Conservation (phyloP, 1,140 invertebrate genomes). For the Rhopalosiphum padi region DNA sequence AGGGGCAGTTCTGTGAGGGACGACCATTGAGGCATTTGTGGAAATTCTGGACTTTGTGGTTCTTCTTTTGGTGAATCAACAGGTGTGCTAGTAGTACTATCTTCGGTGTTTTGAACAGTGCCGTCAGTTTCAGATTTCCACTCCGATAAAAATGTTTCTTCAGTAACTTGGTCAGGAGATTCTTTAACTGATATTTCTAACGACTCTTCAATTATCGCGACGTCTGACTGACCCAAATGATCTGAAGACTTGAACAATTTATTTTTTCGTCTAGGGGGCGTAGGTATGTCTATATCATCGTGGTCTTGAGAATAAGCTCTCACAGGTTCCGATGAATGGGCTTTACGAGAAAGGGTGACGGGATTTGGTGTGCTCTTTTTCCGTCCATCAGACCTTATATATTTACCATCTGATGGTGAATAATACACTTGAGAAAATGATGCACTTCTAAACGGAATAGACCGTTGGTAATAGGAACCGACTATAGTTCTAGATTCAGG, state of each 20-base stretch:
- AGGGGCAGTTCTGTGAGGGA: conserved; percentile 46
- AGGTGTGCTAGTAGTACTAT: background rate
- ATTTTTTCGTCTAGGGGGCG: conserved; percentile 46
- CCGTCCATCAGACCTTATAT: conserved; percentile 60
- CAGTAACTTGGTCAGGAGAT: background rate
- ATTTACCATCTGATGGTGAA: conserved; percentile 64
- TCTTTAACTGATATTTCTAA: conserved; percentile 5
- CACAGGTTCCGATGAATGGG: conserved; percentile 9
- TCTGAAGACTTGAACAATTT: conserved; percentile 23
- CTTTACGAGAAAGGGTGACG: conserved; percentile 30
- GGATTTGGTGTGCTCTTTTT: conserved; percentile 30
- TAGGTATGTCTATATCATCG: background rate
- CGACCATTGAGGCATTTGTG: conserved; percentile 54
- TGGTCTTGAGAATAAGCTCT: conserved; percentile 41
- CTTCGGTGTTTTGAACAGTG: background rate
- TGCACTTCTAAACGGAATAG: conserved; percentile 76
- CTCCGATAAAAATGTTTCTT: conserved; percentile 36
- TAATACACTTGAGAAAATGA: conserved; percentile 85
- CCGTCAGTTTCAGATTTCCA: conserved; percentile 41
- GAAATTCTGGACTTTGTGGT: conserved; percentile 39
- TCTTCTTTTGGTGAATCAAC: conserved; percentile 1
- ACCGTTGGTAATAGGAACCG: conserved; percentile 69
- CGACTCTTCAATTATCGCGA: conserved; percentile 29
- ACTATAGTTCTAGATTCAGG: conserved; percentile 68
- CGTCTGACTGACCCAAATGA: background rate